Evolutionary conservation across 30 jellyfish, hydroid and myxozoan genomes (phyloP), one percentile per base, ranked within the genome.

Genomic region (Aurelia sp.): DNA sequence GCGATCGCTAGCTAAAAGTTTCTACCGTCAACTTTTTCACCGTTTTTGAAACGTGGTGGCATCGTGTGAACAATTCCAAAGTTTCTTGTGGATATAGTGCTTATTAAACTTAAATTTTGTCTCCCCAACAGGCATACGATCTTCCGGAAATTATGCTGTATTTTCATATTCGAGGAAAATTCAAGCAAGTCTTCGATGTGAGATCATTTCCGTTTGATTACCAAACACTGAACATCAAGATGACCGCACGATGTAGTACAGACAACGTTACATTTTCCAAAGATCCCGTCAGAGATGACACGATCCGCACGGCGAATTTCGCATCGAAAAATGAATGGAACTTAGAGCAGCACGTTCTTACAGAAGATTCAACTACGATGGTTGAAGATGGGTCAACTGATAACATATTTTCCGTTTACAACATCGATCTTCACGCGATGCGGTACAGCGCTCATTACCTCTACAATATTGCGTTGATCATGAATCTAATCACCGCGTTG

Each of bases 181-280:
- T 72, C 40, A 51, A 72, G 40, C 67, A 72, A 38, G 44, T 66
- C 44, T 66, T 66, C 48, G 48, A 66, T 27, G 35, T 72, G n/a
- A 44, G 82, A 22, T 72, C 64, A 16, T 72, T 72, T 72, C 82
- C 82, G 7, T 72, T 72, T 72, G 82, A 72, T 38, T 72, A 22
- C 30, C 67, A 51, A 51, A 38, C 65, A 7, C 66, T 72, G 67
- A 38, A 44, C 7, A 44, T 72, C 65, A 72, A 66, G 48, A 66
- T 66, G 76, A 66, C 48, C 18, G 44, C 76, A 5, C 76, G 82
- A 5, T 18, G 55, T 15, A 44, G 15, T 9, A 9, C 11, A 22
- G 40, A 17, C 31, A 17, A 18, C 17, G 66, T 72, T 19, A 72
- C 30, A n/a, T 72, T 72, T 27, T 30, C 30, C 7, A 38, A 19